Conservation (phyloP, 53 echinoderm and acorn worm genomes). For the Holothuria leucospilota region DNA sequence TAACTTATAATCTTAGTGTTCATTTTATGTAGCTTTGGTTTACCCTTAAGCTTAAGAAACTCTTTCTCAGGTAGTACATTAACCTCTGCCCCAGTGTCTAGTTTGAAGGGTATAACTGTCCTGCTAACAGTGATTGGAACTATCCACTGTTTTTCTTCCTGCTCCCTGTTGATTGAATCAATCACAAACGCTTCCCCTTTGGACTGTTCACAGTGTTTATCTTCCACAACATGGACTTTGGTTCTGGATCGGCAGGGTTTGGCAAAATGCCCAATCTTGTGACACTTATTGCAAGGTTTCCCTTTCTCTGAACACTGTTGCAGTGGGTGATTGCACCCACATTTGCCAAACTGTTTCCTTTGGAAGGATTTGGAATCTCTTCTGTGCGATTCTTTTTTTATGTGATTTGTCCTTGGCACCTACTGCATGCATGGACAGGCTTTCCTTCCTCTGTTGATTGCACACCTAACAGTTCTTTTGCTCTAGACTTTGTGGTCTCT, state of each 20-base stretch:
- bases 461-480: neutral
- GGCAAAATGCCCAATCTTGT: too few relatives aligned
- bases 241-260: too few relatives aligned
- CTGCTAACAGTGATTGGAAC: neutral
- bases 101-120: neutral
- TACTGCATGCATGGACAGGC: too few relatives aligned
- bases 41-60: neutral
- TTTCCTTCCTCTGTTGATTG: too few relatives aligned
- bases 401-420: neutral
- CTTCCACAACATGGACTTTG: too few relatives aligned
- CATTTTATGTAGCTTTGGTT: neutral
- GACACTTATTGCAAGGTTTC: neutral
- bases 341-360: constrained; percentile 15
- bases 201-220: neutral
- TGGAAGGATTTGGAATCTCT: neutral
- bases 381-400: neutral
- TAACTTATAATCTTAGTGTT: neutral
- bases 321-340: constrained; percentile 34
- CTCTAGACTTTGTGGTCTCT: neutral
- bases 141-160: neutral
- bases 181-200: neutral
- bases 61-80: neutral
- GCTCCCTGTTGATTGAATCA: neutral
- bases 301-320: constrained; percentile 29
- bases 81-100: neutral